These are phyloP conservation scores for Mamestra configurata DNA, from an alignment of 1,140 invertebrate genomes.

Conservation along the genomic window DNA sequence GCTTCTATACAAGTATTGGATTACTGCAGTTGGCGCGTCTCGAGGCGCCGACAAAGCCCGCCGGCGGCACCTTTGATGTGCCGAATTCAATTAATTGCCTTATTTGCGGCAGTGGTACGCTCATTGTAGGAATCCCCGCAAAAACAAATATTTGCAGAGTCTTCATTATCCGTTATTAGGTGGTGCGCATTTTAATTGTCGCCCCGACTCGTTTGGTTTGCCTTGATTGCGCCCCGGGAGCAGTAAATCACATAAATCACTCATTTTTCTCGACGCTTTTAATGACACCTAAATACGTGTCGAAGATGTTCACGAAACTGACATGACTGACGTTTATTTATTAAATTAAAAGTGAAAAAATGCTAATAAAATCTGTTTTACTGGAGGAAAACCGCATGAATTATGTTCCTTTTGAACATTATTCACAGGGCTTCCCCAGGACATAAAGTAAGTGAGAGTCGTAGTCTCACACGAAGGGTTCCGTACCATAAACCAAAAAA, in stretches of 20 bases:
- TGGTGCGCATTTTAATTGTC: constrained; percentile 72
- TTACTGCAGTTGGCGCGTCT: constrained; percentile 66
- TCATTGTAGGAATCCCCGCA: constrained; percentile 79
- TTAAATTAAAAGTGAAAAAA: neutral
- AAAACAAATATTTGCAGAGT: constrained; percentile 85
- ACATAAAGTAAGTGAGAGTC: too few relatives aligned
- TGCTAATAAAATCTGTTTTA: too few relatives aligned
- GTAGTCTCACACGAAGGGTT: too few relatives aligned
- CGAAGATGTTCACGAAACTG: constrained; percentile 14
- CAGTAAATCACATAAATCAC: constrained; percentile 43
- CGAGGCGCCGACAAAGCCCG: constrained; percentile 82
- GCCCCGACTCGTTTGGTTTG: constrained; percentile 50
- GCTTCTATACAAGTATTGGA: constrained; percentile 75
- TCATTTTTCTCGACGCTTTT: constrained; percentile 38
- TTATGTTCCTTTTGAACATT: neutral
- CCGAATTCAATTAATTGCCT: constrained; percentile 87
- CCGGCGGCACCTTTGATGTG: constrained; percentile 80
- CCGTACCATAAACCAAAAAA: too few relatives aligned
- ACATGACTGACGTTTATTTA: neutral
- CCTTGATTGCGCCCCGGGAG: constrained; percentile 51
- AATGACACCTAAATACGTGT: constrained; percentile 6
- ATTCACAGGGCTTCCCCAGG: too few relatives aligned
- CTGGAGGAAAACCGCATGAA: too few relatives aligned
- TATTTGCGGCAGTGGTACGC: constrained; percentile 77
- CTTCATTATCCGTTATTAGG: constrained; percentile 84